These are phyloP conservation scores for Heterocephalus glaber DNA, from an alignment of 2,113 vertebrate species.

Conservation along the genomic window DNA sequence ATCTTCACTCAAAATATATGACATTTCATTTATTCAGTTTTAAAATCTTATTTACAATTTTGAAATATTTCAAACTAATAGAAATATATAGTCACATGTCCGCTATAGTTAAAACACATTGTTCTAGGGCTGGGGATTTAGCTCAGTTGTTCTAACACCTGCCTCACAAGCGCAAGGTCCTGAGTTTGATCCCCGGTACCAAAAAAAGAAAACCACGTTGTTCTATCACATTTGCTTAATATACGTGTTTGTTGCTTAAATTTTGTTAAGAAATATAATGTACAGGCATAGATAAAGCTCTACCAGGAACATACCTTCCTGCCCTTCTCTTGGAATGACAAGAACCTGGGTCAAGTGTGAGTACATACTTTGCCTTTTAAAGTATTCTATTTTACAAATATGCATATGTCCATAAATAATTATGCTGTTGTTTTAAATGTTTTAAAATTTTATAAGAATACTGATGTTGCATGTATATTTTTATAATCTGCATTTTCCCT, in stretches of 20 bases:
- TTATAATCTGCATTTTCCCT: neutral
- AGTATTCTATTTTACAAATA: neutral
- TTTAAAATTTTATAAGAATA: constrained; percentile 21
- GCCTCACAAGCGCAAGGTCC: no score
- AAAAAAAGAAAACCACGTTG: no score
- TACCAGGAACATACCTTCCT: neutral
- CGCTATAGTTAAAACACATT: neutral
- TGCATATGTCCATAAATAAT: neutral
- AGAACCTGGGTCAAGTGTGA: neutral
- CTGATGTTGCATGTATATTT: neutral
- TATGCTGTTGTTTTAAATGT: neutral
- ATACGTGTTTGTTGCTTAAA: neutral
- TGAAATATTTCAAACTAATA: constrained; percentile 27
- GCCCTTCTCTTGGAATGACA: neutral
- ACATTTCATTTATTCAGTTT: neutral
- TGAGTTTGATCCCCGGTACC: no score
- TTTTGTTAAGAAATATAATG: neutral
- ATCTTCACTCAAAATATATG: neutral
- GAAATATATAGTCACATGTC: neutral
- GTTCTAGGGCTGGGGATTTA: no score
- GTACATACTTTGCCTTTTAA: neutral
- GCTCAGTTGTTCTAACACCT: no score
- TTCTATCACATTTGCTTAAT: neutral
- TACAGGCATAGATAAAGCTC: neutral
- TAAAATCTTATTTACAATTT: neutral